These are phyloP conservation scores for Rhynchotus rufescens DNA, from an alignment of 2,797 vertebrate species.

Conservation along the genomic window DNA sequence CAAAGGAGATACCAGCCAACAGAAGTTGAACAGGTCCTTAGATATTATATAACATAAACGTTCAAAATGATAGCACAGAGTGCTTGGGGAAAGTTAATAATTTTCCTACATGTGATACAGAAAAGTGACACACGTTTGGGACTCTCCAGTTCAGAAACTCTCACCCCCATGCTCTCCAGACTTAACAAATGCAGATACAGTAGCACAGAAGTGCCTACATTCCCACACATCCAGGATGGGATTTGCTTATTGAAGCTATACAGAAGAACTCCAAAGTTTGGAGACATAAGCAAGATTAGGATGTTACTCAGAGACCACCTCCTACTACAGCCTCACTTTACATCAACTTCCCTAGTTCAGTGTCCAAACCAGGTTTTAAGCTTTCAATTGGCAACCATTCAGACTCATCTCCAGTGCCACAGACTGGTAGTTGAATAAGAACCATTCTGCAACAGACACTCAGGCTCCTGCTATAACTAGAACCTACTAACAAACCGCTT, in stretches of 20 bases:
- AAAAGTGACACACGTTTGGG: not conserved
- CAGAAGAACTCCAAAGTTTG: not conserved
- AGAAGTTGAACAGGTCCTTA: not conserved
- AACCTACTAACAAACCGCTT: not conserved
- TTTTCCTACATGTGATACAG: not conserved
- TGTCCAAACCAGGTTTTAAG: not conserved
- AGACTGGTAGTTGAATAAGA: not conserved
- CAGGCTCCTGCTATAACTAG: not conserved
- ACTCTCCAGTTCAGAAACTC: not conserved
- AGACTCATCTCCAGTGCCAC: not conserved
- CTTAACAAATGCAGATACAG: not conserved
- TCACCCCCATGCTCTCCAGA: not conserved
- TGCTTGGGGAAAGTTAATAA: not conserved
- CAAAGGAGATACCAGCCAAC: not conserved
- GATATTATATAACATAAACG: not conserved
- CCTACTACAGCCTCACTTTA: not conserved
- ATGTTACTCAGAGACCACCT: not conserved
- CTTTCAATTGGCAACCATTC: not conserved
- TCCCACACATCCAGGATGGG: not conserved
- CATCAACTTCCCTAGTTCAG: not conserved
- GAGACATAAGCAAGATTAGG: not conserved
- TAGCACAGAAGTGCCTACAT: not conserved
- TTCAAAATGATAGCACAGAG: not conserved
- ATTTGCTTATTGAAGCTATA: not conserved
- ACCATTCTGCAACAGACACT: not conserved